Evolutionary conservation across 2,888 invertebrate species (phyloP).

Genomic region (Sminthurinus aureus): DNA sequence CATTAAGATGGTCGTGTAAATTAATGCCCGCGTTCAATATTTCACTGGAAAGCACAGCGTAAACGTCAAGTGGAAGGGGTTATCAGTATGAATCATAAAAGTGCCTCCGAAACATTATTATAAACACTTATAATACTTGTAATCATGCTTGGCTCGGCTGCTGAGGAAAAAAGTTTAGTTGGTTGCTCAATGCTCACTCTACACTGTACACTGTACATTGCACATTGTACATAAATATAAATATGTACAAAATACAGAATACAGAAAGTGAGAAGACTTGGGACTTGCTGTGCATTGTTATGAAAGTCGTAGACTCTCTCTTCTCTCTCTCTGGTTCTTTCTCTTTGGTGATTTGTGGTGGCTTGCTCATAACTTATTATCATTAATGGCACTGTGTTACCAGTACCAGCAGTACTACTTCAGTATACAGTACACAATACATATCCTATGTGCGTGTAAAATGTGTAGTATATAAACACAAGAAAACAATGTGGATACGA

Average conservation of each 20-base stretch:
- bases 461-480: too few relatives aligned
- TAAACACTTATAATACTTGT: neutral
- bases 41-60: neutral
- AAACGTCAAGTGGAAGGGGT: neutral
- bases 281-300: neutral
- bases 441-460: too few relatives aligned
- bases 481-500: too few relatives aligned
- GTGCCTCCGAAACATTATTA: slow-evolving; percentile 1
- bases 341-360: neutral
- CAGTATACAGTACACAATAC: neutral
- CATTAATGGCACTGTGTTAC: neutral
- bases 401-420: neutral
- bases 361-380: neutral
- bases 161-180: neutral
- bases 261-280: neutral
- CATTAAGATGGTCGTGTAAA: slow-evolving; percentile 2
- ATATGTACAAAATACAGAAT: neutral
- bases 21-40: neutral
- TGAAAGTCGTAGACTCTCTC: neutral
- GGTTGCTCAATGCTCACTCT: neutral
- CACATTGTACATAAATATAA: neutral
- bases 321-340: neutral
- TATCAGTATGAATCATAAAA: slow-evolving; percentile 18
- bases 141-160: neutral
- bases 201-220: too few relatives aligned